These are phyloP conservation scores for Chrysotoxum bicinctum DNA, from an alignment of 2,888 invertebrate genomes.

Conservation along the genomic window DNA sequence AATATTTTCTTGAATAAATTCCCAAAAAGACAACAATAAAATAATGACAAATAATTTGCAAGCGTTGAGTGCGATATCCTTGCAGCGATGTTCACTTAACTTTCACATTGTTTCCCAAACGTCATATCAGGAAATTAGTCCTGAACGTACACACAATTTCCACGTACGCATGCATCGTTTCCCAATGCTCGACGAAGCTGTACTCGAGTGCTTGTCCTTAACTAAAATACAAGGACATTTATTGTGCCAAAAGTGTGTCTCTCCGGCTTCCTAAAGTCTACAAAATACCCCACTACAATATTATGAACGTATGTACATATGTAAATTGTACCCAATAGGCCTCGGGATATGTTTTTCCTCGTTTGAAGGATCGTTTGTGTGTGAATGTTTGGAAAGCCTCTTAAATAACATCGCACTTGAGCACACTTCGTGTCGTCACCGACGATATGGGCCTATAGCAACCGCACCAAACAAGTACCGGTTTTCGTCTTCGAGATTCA, in stretches of 20 bases:
- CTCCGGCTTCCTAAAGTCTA: constrained; percentile 24
- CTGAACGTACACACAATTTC: constrained; percentile 11
- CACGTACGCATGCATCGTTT: constrained; percentile 55
- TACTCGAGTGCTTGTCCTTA: constrained; percentile 7
- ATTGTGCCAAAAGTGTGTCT: constrained; percentile 30
- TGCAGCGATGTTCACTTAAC: constrained; percentile 60
- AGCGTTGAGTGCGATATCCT: constrained; percentile 44
- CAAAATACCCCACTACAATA: not conserved
- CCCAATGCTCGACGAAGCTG: not conserved
- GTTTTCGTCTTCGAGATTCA: not conserved
- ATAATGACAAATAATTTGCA: constrained; percentile 37
- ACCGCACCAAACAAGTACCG: not conserved
- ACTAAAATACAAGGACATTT: constrained; percentile 19
- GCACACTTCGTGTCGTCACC: constrained; percentile 17
- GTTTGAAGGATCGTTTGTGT: constrained; percentile 9
- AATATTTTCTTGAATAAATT: not conserved
- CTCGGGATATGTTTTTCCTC: constrained; percentile 17
- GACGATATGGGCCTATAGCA: not conserved
- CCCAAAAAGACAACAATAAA: not conserved
- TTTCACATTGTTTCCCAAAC: constrained; percentile 47
- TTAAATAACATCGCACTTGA: constrained; percentile 43
- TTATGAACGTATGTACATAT: not conserved
- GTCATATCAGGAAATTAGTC: constrained; percentile 62
- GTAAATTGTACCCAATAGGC: constrained; percentile 15
- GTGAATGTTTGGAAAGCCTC: constrained; percentile 33